These are phyloP conservation scores for Anthoscopus minutus DNA, from an alignment of 2,113 vertebrate species.

Conservation along the genomic window DNA sequence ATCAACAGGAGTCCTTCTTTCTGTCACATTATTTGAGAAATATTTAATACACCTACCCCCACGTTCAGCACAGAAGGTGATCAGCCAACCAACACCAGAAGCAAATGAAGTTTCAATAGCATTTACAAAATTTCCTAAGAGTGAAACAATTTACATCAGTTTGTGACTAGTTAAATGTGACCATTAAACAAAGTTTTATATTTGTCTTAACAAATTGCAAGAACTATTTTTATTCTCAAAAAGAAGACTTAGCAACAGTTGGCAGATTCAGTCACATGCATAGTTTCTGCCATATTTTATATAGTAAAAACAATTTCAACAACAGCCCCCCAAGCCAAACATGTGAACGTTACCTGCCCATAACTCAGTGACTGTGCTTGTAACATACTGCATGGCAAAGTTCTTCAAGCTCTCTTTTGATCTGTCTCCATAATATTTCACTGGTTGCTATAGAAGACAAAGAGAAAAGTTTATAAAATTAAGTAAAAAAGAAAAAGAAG, in stretches of 20 bases:
- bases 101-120: conserved; percentile 85
- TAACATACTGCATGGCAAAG: conserved; percentile 92
- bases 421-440: conserved; percentile 88
- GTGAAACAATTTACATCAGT: conserved; percentile 27
- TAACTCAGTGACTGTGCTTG: conserved; percentile 82
- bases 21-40: not conserved
- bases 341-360: conserved; percentile 84
- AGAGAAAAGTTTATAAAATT: not conserved
- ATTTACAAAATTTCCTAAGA: conserved; percentile 86
- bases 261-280: not conserved
- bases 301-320: not conserved
- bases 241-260: not conserved
- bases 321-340: not conserved
- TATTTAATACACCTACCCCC: conserved; percentile 77
- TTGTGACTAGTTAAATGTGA: not conserved
- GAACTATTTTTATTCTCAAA: not conserved
- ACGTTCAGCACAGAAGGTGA: conserved; percentile 86
- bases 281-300: not conserved
- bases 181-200: not conserved
- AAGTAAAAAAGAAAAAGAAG: not conserved
- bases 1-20: not conserved
- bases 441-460: conserved; percentile 74
- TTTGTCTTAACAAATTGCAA: not conserved
- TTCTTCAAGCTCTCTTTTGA: conserved; percentile 79
- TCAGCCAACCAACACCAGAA: conserved; percentile 85